phyloP scores from a whole-genome alignment of 2,797 vertebrate genomes.

The Gobio occitaniae region DNA sequence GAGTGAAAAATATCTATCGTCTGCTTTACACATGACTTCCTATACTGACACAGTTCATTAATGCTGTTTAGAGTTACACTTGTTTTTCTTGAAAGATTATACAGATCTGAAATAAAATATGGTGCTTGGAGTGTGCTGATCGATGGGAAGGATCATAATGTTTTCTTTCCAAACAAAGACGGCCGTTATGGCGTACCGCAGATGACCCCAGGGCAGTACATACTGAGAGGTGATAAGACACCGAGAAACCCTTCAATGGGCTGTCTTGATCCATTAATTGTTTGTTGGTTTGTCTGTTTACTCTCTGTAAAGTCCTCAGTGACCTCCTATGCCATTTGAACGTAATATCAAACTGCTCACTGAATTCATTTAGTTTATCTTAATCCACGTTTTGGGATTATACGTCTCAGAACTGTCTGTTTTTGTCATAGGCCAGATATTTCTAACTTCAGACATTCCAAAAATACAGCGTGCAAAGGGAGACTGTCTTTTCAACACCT shows the following conservation, averaged over 20 bases:
- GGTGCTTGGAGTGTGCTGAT: conserved; percentile 30
- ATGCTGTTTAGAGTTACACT: background rate
- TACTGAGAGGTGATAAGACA: background rate
- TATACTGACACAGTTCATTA: conserved; percentile 21
- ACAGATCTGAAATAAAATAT: conserved; percentile 42
- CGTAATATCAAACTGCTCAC: background rate
- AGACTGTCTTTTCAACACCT: conserved; percentile 36
- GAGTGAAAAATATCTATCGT: conserved; percentile 12
- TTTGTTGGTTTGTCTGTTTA: background rate
- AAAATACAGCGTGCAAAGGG: conserved; percentile 2
- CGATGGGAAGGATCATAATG: conserved; percentile 33
- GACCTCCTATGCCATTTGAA: background rate
- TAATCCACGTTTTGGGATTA: conserved; percentile 10
- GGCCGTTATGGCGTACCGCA: conserved; percentile 9
- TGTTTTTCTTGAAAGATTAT: conserved; percentile 49
- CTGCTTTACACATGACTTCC: conserved; percentile 23
- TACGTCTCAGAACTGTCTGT: conserved; percentile 9
- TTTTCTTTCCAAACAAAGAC: conserved; percentile 53
- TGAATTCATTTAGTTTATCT: background rate
- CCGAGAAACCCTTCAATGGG: background rate
- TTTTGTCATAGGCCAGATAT: conserved; percentile 15
- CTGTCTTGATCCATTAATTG: background rate
- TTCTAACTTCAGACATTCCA: conserved; percentile 14
- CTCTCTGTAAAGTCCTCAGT: background rate
- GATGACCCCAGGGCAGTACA: conserved; percentile 15